Evolutionary conservation across 2,888 invertebrate genomes (phyloP).

Genomic region (Pammene fasciana): DNA sequence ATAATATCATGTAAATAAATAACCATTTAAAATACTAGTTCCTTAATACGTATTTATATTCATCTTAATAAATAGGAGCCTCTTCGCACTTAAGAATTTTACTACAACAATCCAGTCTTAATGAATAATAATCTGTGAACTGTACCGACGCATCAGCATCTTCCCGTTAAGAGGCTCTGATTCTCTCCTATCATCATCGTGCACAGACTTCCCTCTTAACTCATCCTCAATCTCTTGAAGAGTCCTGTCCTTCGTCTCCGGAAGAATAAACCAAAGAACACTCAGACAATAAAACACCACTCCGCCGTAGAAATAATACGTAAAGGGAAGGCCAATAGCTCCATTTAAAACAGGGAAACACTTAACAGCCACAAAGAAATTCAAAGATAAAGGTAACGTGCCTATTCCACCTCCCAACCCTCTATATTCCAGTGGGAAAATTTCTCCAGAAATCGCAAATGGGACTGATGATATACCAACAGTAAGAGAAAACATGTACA

Average conservation of each 20-base stretch:
- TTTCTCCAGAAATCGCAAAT: constrained; percentile 88
- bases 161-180: constrained; percentile 62
- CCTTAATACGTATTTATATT: too few relatives aligned
- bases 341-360: constrained; percentile 83
- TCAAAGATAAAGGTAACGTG: constrained; percentile 84
- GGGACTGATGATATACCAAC: constrained; percentile 87
- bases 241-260: constrained; percentile 87
- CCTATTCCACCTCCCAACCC: constrained; percentile 86
- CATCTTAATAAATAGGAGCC: not conserved
- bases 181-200: constrained; percentile 60
- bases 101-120: constrained; percentile 49
- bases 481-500: constrained; percentile 83
- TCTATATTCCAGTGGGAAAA: constrained; percentile 85
- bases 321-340: constrained; percentile 79
- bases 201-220: constrained; percentile 64
- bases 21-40: too few relatives aligned
- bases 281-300: constrained; percentile 78
- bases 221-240: constrained; percentile 86
- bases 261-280: constrained; percentile 83
- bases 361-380: constrained; percentile 87
- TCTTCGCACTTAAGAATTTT: not conserved
- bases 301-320: constrained; percentile 85
- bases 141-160: constrained; percentile 62
- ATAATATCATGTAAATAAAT: too few relatives aligned
- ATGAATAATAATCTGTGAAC: constrained; percentile 72